phyloP scores from a whole-genome alignment of 1,140 invertebrate species.

The Eumaeus atala region DNA sequence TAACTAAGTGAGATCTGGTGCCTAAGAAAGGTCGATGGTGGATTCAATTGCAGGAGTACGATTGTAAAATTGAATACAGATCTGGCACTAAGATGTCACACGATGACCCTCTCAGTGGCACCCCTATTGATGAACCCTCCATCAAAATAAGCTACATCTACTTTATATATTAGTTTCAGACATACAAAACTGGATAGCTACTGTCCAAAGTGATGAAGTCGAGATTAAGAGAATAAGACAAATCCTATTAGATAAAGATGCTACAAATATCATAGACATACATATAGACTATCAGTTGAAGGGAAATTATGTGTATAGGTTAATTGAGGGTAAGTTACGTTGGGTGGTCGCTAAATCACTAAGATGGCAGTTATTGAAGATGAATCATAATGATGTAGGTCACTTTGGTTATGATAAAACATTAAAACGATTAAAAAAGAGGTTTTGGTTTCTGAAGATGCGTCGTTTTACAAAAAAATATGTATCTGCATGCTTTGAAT shows the following conservation, averaged over 20 bases:
- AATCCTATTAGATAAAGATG: background rate
- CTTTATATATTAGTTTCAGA: too few relatives aligned
- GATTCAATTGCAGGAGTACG: too few relatives aligned
- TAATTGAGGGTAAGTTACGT: background rate
- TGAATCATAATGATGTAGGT: constrained; percentile 19
- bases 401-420: constrained; percentile 16
- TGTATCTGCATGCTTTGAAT: constrained; percentile 10
- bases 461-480: constrained; percentile 13
- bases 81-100: too few relatives aligned
- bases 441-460: constrained; percentile 19
- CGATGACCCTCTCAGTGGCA: too few relatives aligned
- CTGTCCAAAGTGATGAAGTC: too few relatives aligned
- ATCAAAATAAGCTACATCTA: too few relatives aligned
- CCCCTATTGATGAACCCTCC: too few relatives aligned
- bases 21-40: too few relatives aligned
- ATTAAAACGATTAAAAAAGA: background rate
- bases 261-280: background rate
- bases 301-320: background rate
- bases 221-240: too few relatives aligned
- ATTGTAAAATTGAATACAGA: too few relatives aligned
- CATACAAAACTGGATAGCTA: too few relatives aligned
- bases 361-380: constrained; percentile 16
- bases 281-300: background rate
- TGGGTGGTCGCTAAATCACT: constrained; percentile 9
- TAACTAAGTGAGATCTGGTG: too few relatives aligned